Evolutionary conservation across 2,888 invertebrate genomes (phyloP).

Genomic region (Altica lythri): DNA sequence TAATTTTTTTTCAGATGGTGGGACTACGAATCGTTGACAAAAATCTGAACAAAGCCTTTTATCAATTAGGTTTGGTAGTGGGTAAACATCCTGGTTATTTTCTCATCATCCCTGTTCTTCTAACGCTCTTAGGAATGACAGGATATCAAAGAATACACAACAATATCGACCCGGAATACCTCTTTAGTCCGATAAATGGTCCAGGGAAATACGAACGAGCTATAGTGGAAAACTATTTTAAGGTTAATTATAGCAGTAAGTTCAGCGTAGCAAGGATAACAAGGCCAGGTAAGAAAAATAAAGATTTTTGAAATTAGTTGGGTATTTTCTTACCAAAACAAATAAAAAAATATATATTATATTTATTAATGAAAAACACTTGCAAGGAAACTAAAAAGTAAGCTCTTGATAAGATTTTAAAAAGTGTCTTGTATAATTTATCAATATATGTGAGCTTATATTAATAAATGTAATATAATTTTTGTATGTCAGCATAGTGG

Average conservation of each 20-base stretch:
- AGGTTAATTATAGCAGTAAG: slow-evolving; percentile 83
- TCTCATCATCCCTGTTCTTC: slow-evolving; percentile 81
- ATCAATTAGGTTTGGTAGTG: slow-evolving; percentile 77
- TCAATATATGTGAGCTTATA: too few relatives aligned
- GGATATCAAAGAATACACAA: slow-evolving; percentile 86
- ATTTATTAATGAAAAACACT: background rate
- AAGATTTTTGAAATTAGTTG: too few relatives aligned
- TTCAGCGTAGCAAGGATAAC: slow-evolving; percentile 89
- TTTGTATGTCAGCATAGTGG: too few relatives aligned
- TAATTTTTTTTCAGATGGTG: slow-evolving; percentile 68
- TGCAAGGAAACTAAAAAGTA: background rate
- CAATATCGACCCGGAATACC: slow-evolving; percentile 91
- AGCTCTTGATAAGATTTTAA: background rate
- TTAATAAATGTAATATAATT: too few relatives aligned
- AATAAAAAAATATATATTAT: too few relatives aligned
- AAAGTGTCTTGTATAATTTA: too few relatives aligned
- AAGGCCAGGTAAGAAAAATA: slow-evolving; percentile 80
- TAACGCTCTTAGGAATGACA: slow-evolving; percentile 81
- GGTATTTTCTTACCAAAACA: too few relatives aligned
- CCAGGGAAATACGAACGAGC: slow-evolving; percentile 81
- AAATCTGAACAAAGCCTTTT: slow-evolving; percentile 78
- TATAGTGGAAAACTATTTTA: slow-evolving; percentile 82
- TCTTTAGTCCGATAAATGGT: slow-evolving; percentile 88
- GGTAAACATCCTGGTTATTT: slow-evolving; percentile 87
- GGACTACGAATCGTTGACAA: slow-evolving; percentile 78